A percentile compares a stretch with the other conserved stretches of the same genome.
phyloP scores from a whole-genome alignment of 1,140 invertebrate genomes.

The Euborellia annulipes region DNA sequence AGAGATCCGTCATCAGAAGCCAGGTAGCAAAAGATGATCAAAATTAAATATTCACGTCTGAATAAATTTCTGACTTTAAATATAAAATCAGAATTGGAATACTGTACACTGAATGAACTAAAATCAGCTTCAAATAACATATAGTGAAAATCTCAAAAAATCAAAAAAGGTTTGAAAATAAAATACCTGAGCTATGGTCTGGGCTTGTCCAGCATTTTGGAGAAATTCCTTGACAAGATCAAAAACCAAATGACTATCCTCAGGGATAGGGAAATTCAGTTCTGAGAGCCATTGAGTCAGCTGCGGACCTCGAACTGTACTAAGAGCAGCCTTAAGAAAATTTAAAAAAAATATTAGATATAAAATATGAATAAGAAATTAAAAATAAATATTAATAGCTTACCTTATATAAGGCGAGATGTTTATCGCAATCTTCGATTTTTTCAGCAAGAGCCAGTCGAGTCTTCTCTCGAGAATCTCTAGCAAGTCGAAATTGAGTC shows the following conservation, averaged over 20 bases:
- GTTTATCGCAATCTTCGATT: conserved; percentile 46
- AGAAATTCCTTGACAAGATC: conserved; percentile 70
- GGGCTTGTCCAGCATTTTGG: conserved; percentile 66
- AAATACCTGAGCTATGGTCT: conserved; percentile 45
- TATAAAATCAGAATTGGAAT: too few species aligned
- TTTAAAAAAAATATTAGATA: conserved; percentile 8
- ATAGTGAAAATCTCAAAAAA: too few species aligned
- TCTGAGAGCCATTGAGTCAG: conserved; percentile 55
- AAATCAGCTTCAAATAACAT: too few species aligned
- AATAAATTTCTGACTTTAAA: too few species aligned
- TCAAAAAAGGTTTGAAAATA: neutral
- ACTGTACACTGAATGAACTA: too few species aligned
- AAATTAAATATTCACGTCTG: too few species aligned
- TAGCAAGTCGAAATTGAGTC: conserved; percentile 45
- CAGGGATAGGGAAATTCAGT: conserved; percentile 31
- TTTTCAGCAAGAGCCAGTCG: conserved; percentile 44
- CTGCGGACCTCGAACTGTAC: conserved; percentile 45
- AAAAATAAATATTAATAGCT: too few species aligned
- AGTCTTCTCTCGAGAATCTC: conserved; percentile 45
- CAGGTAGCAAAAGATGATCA: too few species aligned
- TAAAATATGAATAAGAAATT: too few species aligned
- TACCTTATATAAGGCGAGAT: conserved; percentile 51
- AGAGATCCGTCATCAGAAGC: too few species aligned
- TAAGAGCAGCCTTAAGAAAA: conserved; percentile 38
- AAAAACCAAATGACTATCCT: conserved; percentile 42